These are phyloP conservation scores for Molanna angustata DNA, from an alignment of 2,888 invertebrate species.

Conservation along the genomic window DNA sequence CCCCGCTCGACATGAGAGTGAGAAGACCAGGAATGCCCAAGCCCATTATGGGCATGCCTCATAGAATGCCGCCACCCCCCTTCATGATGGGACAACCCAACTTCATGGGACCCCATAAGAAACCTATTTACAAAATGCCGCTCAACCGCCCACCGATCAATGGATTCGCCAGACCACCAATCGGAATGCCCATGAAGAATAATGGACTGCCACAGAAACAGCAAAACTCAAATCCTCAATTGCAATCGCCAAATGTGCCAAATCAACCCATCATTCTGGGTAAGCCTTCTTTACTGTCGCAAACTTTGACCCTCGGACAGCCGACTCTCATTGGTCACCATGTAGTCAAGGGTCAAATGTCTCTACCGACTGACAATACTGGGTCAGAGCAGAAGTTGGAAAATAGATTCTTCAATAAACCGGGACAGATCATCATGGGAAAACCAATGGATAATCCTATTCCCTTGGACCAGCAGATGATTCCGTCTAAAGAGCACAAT, in stretches of 20 bases:
- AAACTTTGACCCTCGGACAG: constrained; percentile 33
- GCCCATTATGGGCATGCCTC: constrained; percentile 44
- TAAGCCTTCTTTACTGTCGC: constrained; percentile 46
- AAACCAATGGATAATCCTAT: constrained; percentile 53
- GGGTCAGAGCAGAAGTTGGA: constrained; percentile 42
- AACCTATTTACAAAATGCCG: constrained; percentile 28
- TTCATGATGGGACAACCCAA: constrained; percentile 44
- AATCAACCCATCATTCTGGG: constrained; percentile 39
- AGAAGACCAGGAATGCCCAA: constrained; percentile 41
- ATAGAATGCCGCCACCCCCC: constrained; percentile 28
- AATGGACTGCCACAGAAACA: constrained; percentile 1
- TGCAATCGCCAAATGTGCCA: not conserved
- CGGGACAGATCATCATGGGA: constrained; percentile 52
- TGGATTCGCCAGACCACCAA: constrained; percentile 25
- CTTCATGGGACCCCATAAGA: constrained; percentile 33
- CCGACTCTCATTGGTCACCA: constrained; percentile 37
- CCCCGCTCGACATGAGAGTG: constrained; percentile 51
- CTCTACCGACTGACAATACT: constrained; percentile 44
- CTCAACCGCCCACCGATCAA: constrained; percentile 30
- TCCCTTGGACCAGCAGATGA: constrained; percentile 55
- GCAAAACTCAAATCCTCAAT: not conserved
- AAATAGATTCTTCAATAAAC: constrained; percentile 41
- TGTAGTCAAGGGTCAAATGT: constrained; percentile 50
- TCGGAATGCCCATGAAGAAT: constrained; percentile 23
- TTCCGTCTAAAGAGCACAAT: constrained; percentile 41